Evolutionary conservation across 2,113 vertebrate species (phyloP).

Genomic region (Tragelaphus strepsiceros): DNA sequence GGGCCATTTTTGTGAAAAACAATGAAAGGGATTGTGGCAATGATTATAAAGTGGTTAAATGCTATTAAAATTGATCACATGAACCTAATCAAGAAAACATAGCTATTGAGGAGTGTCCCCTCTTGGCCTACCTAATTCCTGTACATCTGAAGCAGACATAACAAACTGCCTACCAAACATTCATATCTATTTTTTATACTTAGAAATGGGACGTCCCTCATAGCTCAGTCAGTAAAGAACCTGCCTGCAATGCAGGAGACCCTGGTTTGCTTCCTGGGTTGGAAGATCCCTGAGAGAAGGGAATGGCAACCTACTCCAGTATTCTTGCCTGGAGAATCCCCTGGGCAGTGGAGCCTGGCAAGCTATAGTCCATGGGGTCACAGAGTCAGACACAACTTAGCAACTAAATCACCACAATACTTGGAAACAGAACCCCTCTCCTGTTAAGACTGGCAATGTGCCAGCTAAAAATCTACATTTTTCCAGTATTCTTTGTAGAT

Average conservation of each 20-base stretch:
- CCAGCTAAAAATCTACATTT: background rate
- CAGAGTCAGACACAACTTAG: background rate
- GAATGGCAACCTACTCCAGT: background rate
- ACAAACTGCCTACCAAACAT: background rate
- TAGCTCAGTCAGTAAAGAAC: background rate
- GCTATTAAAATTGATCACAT: background rate
- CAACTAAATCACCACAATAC: background rate
- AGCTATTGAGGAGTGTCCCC: background rate
- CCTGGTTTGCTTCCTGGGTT: background rate
- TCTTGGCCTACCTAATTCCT: background rate
- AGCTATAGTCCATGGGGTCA: background rate
- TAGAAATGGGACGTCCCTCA: background rate
- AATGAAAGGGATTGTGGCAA: conserved; percentile 1
- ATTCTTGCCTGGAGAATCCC: background rate
- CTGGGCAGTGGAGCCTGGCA: background rate
- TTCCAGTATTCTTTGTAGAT: background rate
- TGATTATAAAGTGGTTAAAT: background rate
- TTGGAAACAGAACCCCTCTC: background rate
- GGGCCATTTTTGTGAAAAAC: background rate
- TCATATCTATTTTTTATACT: background rate
- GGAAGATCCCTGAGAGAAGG: background rate
- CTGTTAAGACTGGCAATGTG: background rate
- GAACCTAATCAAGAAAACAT: background rate
- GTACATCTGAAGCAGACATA: conserved; percentile 1
- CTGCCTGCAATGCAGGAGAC: background rate